Evolutionary conservation across 2,888 invertebrate genomes (phyloP), one percentile per base, ranked within the genome.

Genomic region (Heliconius aoede): DNA sequence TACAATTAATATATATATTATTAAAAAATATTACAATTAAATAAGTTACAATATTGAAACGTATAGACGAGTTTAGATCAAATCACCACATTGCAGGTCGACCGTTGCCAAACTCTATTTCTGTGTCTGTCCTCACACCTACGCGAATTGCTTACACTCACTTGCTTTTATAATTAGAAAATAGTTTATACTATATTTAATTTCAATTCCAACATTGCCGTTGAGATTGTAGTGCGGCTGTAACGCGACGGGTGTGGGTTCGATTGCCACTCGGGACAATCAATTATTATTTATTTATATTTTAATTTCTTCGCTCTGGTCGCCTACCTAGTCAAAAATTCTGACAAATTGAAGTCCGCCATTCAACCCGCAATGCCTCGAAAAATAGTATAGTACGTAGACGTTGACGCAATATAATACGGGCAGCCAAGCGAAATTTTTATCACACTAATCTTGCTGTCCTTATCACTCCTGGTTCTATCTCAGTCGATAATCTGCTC

Each of bases 111-210:
- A 92, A 91, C 77, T 88, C 88, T 94, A 94, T 94, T 94, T 93
- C 86, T 79, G 89, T 82, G 84, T 81, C 81, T 83, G 87, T 87
- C 88, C 87, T 84, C 84, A 84, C 90, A 83, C 94, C 94, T 87
- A 94, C 94, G 92, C 91, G 84, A 93, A 92, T 89, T 91, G 91
- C 92, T 93, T 92, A 91, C 90, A 94, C 93, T 90, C 91, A 91
- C 91, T 90, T 91, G 89, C 86, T 88, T 86, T 88, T 94, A 93
- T 90, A 92, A 93, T 94, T 94, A 94, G 93, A 92, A 91, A 90
- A 91, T 85, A 85, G 86, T 89, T 88, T 82, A 85, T 85, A 86
- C 88, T 88, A 87, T 87, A 89, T 87, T 87, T 92, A 90, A 86
- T 87, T 86, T 82, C 76, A 65, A 72, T 74, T 32, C 9, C 1